Evolutionary conservation across 2,888 invertebrate species (phyloP), one percentile per base, ranked within the genome.

Genomic region (Mythimna lalbum): DNA sequence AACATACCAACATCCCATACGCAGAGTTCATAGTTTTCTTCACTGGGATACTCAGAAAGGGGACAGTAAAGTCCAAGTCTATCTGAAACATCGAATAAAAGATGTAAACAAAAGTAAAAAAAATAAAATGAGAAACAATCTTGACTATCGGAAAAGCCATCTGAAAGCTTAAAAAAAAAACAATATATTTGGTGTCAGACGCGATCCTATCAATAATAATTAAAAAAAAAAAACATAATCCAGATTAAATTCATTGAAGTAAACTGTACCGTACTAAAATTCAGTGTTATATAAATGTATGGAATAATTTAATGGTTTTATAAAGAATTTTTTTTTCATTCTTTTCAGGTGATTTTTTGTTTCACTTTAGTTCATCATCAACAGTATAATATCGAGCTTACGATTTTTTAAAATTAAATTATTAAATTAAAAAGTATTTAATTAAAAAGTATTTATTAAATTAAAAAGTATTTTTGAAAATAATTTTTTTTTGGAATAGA

Each of bases 1-100:
- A 14, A 66, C 86, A 80, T 83, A 90, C 89, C 78, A 89, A 79
- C 2, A 89, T 31, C 33, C 90, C 90, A 72, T 83, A 87, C 1
- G 94, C 92, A 1, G 92, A 87, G 21, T 96, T 91, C 68, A 95
- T 87, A 0, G 96, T 94, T 77, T 95, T 96, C 80, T 96, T 96
- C 7, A 97, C 91, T 0, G 98, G 97, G 82, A 97, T 97, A n/a
- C 96, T 94, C 31, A 97, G 85, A 81, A 98, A 97, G 0, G 98
- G 97, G 39, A 97, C 96, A 0, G 96, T 94, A 76, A 98, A 97
- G 52, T 97, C 97, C 87, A 97, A 91, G 77, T 97, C 97, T 50
- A 97, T 93, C 98, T 98, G 90, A 47, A 95, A 92, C 78, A 57
- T 61, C 1, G 12, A 62, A 56, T 1, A 43, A 21, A 12, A 27